Evolutionary conservation across 2,113 vertebrate genomes (phyloP).

Genomic region (Dendrocopos noguchii): DNA sequence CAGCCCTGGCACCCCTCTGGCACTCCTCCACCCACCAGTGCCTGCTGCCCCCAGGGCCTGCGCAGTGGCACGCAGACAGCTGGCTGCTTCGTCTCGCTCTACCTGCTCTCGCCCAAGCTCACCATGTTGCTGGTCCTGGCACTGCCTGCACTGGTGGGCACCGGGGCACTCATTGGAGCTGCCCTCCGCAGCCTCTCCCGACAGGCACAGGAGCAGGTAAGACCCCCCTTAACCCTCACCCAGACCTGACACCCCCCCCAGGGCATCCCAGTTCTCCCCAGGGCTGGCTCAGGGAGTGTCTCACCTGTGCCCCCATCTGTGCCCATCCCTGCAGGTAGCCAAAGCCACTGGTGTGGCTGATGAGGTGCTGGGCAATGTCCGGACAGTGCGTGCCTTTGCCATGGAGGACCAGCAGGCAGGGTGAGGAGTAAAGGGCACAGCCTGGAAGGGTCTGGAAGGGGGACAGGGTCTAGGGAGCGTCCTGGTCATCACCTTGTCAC

Average conservation of each 20-base stretch:
- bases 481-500: not conserved
- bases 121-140: constrained; percentile 84
- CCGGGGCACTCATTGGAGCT: constrained; percentile 86
- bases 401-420: constrained; percentile 87
- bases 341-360: constrained; percentile 90
- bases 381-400: constrained; percentile 92
- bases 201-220: constrained; percentile 91
- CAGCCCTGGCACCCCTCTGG: accelerated
- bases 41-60: constrained; percentile 71
- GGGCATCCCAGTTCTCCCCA: accelerated
- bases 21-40: no score
- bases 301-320: not conserved
- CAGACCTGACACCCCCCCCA: accelerated
- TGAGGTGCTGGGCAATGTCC: constrained; percentile 90
- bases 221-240: not conserved
- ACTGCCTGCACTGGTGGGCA: constrained; percentile 85
- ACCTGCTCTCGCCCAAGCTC: constrained; percentile 90
- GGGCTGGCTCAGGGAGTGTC: accelerated
- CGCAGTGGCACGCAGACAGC: constrained; percentile 88
- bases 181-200: constrained; percentile 88
- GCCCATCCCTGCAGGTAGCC: constrained; percentile 77
- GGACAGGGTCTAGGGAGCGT: accelerated
- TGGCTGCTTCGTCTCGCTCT: constrained; percentile 90
- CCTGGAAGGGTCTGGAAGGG: not conserved
- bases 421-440: constrained; percentile 47